Conservation (phyloP, 2,888 invertebrate genomes). For the Tinea semifulvella region DNA sequence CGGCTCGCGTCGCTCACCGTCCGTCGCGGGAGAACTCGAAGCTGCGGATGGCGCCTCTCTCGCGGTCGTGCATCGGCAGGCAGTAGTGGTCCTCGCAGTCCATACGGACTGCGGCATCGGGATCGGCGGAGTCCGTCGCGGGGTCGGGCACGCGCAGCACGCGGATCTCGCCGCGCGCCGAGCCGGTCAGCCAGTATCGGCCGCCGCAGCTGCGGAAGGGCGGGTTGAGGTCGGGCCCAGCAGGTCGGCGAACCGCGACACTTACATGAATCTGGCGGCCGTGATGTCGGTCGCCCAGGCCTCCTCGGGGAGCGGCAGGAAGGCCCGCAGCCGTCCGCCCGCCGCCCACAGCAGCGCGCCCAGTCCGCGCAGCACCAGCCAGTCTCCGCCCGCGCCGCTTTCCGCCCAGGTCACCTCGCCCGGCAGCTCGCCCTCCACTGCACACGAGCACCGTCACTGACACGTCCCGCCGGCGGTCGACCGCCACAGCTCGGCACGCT, state of each 20-base stretch:
- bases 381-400: constrained; percentile 44
- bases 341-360: constrained; percentile 41
- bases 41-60: constrained; percentile 72
- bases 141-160: constrained; percentile 50
- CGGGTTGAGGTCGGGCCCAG: not conserved
- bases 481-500: not conserved
- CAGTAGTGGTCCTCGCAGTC: constrained; percentile 70
- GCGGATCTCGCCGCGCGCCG: constrained; percentile 49
- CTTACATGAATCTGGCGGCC: constrained; percentile 44
- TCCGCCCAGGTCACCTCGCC: constrained; percentile 51
- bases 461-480: not conserved
- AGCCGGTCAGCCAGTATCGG: constrained; percentile 43
- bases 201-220: constrained; percentile 35
- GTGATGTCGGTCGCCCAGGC: constrained; percentile 53
- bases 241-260: not conserved
- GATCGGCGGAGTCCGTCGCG: too few species aligned
- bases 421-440: constrained; percentile 49
- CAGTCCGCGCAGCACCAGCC: constrained; percentile 48
- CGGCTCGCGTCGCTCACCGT: constrained; percentile 36
- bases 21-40: constrained; percentile 71
- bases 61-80: constrained; percentile 79
- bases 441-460: not conserved
- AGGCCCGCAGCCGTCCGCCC: constrained; percentile 29
- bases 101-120: constrained; percentile 47
- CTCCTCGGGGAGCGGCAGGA: constrained; percentile 35